Evolutionary conservation across 2,797 vertebrate genomes (phyloP).

Genomic region (Tangara arthus): DNA sequence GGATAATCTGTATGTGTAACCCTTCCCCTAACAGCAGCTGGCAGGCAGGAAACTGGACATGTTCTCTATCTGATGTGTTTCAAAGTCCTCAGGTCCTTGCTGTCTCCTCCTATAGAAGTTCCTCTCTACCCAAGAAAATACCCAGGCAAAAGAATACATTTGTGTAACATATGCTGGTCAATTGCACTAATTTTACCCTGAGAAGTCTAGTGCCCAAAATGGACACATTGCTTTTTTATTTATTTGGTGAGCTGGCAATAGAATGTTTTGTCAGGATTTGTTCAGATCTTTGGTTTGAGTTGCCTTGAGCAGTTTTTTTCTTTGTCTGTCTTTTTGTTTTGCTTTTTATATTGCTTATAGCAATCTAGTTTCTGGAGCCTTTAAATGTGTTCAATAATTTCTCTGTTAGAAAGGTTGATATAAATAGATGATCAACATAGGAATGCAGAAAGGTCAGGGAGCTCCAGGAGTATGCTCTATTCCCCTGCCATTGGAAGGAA

Average conservation of each 20-base stretch:
- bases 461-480: neutral
- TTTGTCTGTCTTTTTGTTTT: neutral
- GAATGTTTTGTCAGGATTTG: neutral
- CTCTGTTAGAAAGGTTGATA: neutral
- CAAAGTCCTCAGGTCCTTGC: neutral
- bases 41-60: neutral
- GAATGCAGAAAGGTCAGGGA: neutral
- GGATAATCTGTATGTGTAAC: neutral
- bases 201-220: neutral
- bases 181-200: neutral
- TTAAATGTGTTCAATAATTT: neutral
- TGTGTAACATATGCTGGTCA: neutral
- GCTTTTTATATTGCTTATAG: neutral
- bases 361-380: neutral
- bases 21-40: neutral
- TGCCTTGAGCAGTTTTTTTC: neutral
- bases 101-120: neutral
- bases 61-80: neutral
- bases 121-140: neutral
- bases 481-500: neutral
- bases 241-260: neutral
- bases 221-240: neutral
- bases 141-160: neutral
- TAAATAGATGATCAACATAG: neutral
- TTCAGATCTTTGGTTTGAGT: neutral